These are phyloP conservation scores for Pseudopleuronectes americanus DNA, from an alignment of 2,797 vertebrate species.

Conservation along the genomic window DNA sequence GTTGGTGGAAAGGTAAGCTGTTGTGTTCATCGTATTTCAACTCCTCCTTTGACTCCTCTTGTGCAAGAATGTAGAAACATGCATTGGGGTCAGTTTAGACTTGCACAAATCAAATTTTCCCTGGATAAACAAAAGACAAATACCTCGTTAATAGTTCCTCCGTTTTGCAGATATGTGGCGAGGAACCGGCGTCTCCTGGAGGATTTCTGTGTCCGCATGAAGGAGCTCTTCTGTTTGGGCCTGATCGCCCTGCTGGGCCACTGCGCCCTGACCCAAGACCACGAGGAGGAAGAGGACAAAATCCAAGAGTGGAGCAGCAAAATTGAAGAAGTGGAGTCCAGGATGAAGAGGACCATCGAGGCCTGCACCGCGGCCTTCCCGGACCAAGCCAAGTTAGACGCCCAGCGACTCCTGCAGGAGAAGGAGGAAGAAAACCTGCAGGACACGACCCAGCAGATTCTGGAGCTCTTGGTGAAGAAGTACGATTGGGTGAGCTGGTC, in stretches of 20 bases:
- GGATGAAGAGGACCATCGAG: conserved; percentile 80
- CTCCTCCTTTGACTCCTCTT: too few species aligned
- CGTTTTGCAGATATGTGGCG: conserved; percentile 74
- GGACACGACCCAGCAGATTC: conserved; percentile 67
- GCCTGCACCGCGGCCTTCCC: conserved; percentile 78
- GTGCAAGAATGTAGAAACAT: too few species aligned
- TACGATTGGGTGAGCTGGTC: conserved; percentile 87
- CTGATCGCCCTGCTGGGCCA: conserved; percentile 83
- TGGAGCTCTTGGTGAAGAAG: conserved; percentile 79
- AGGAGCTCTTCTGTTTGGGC: conserved; percentile 85
- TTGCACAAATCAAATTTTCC: not conserved
- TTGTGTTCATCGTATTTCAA: not conserved
- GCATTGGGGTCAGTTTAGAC: not conserved
- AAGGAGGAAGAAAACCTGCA: conserved; percentile 63
- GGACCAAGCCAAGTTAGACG: conserved; percentile 77
- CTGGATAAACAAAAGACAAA: not conserved
- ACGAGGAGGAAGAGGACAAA: conserved; percentile 76
- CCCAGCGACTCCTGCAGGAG: conserved; percentile 75
- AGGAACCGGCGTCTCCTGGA: conserved; percentile 82
- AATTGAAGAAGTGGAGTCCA: conserved; percentile 79
- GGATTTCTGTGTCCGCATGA: conserved; percentile 84
- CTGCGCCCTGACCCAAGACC: conserved; percentile 74
- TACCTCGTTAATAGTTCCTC: not conserved
- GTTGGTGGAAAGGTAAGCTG: conserved; percentile 75
- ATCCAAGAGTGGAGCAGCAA: conserved; percentile 79